phyloP scores from a whole-genome alignment of 2,113 vertebrate genomes.

The Vombatus ursinus region DNA sequence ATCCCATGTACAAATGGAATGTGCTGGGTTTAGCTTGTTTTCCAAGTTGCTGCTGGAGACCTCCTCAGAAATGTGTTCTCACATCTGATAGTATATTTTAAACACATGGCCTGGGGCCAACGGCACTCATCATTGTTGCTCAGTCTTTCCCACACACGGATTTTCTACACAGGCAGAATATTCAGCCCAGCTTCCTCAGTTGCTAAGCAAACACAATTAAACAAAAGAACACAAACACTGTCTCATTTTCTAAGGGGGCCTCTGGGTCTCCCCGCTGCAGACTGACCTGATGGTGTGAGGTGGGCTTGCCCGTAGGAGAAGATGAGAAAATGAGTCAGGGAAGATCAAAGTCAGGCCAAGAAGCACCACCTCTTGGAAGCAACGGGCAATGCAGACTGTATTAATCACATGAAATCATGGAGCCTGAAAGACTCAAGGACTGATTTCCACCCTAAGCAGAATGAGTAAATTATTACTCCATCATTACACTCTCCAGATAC shows the following conservation, averaged over 20 bases:
- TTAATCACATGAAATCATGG: background rate
- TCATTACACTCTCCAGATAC: background rate
- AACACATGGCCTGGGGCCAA: background rate
- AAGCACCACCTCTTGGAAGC: slow-evolving; percentile 15
- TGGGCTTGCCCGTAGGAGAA: background rate
- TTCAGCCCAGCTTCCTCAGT: background rate
- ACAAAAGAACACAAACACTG: slow-evolving; percentile 20
- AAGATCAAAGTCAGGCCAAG: background rate
- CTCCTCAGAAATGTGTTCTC: background rate
- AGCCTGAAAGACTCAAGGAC: slow-evolving; percentile 7
- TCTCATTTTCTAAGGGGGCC: slow-evolving; percentile 18
- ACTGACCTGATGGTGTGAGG: background rate
- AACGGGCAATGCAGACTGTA: background rate
- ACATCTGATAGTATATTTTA: slow-evolving; percentile 16
- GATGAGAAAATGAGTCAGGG: slow-evolving; percentile 21
- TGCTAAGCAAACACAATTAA: slow-evolving; percentile 56
- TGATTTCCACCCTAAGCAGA: slow-evolving; percentile 18
- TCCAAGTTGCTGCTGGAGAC: slow-evolving; percentile 3
- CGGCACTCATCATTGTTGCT: background rate
- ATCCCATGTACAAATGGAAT: background rate
- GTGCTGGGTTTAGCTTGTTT: background rate
- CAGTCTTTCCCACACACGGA: slow-evolving; percentile 34
- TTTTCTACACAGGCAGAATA: slow-evolving; percentile 2
- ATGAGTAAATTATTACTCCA: background rate
- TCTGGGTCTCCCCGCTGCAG: background rate